phyloP scores from a whole-genome alignment of 2,888 invertebrate species.

The Drosophila hamatofila region DNA sequence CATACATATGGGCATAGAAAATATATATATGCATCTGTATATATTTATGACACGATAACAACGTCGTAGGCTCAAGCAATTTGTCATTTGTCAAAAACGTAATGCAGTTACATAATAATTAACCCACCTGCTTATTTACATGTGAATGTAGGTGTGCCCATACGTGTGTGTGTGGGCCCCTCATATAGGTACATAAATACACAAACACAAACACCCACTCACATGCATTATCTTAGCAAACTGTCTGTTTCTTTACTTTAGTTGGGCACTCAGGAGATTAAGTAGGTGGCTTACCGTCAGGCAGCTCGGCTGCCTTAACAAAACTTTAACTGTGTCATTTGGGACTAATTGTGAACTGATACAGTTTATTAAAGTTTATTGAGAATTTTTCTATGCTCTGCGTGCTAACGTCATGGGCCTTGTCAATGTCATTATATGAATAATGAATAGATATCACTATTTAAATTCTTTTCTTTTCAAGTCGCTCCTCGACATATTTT shows the following conservation, averaged over 20 bases:
- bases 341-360: neutral
- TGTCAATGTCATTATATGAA: neutral
- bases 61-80: slow-evolving; percentile 47
- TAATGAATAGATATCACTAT: neutral
- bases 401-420: neutral
- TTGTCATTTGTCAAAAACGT: slow-evolving; percentile 78
- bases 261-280: slow-evolving; percentile 10
- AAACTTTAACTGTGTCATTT: neutral
- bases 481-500: neutral
- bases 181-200: neutral
- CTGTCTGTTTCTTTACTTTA: slow-evolving; percentile 33
- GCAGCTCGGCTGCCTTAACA: neutral
- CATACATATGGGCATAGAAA: slow-evolving; percentile 6
- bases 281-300: neutral
- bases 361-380: slow-evolving; percentile 6
- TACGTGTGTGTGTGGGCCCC: slow-evolving; percentile 1
- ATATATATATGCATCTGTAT: slow-evolving; percentile 13
- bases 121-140: slow-evolving; percentile 51
- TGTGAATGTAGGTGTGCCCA: slow-evolving; percentile 1
- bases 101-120: slow-evolving; percentile 80
- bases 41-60: slow-evolving; percentile 44
- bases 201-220: neutral
- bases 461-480: neutral
- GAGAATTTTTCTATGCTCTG: neutral
- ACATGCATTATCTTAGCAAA: slow-evolving; percentile 31